Evolutionary conservation across 1,140 invertebrate species (phyloP).

Genomic region (Drosophila busckii): DNA sequence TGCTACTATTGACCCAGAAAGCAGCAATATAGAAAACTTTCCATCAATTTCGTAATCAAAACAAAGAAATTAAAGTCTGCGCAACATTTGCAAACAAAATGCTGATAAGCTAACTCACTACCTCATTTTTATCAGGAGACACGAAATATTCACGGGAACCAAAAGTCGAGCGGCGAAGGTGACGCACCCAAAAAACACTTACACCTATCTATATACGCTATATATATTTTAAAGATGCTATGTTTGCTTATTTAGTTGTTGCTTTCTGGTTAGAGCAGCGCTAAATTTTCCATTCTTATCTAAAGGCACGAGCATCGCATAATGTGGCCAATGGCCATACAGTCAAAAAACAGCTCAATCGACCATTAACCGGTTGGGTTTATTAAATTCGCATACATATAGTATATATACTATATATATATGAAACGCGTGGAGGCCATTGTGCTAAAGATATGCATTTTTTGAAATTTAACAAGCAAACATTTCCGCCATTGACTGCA

Average conservation of each 20-base stretch:
- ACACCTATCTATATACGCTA: background rate
- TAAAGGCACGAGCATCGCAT: slow-evolving; percentile 40
- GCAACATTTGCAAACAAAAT: slow-evolving; percentile 20
- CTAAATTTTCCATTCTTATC: slow-evolving; percentile 60
- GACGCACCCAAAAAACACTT: slow-evolving; percentile 9
- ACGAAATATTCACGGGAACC: slow-evolving; percentile 2
- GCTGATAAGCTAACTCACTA: slow-evolving; percentile 48
- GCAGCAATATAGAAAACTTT: slow-evolving; percentile 43
- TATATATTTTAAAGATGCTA: too few species aligned
- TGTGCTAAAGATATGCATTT: background rate
- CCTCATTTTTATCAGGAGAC: slow-evolving; percentile 33
- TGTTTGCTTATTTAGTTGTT: slow-evolving; percentile 1
- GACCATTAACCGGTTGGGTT: slow-evolving; percentile 58
- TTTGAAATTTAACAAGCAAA: slow-evolving; percentile 5
- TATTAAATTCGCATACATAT: slow-evolving; percentile 26
- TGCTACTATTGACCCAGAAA: slow-evolving; percentile 42
- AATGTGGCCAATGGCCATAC: slow-evolving; percentile 14
- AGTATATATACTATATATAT: background rate
- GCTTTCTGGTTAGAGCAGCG: slow-evolving; percentile 23
- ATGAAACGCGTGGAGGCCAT: slow-evolving; percentile 7
- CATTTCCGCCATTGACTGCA: slow-evolving; percentile 16
- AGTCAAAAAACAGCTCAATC: slow-evolving; percentile 66
- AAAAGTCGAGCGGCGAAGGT: slow-evolving; percentile 6
- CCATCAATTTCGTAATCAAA: slow-evolving; percentile 54
- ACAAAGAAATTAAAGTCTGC: slow-evolving; percentile 17